Evolutionary conservation across 37 sponge, comb jelly and placozoan genomes (phyloP), one percentile per base, ranked within the genome.

Genomic region (Cladorhizidae sp.): DNA sequence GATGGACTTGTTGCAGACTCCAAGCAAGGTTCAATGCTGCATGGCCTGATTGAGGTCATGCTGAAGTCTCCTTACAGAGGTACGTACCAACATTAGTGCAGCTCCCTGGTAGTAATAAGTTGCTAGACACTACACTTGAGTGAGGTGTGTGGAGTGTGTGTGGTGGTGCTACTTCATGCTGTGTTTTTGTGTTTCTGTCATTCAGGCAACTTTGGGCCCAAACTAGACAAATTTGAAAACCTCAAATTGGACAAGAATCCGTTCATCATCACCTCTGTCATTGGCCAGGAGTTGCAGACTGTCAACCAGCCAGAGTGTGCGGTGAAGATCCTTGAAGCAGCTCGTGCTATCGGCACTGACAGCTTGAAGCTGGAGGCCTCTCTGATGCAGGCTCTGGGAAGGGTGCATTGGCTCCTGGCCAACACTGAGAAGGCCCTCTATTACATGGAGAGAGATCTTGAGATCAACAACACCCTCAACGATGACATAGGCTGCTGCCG

Each of bases 231-330:
- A 43, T 94, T 96, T 69, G 72, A 88, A 67, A 83, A 56, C 26
- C 78, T 93, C 40, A 88, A 93, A 51, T 62, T 96, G 72, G 88
- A 91, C 79, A 77, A 83, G 56, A 96, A 87, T 57, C 85, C 95
- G 6, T 97, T 97, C 85, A 92, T 97, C 41, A 89, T 97, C 56
- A 75, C 80, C 22, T 92, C 93, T 0, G 81, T 92, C 55, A 80
- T 97, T 21, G 95, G 98, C 2, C 98, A 97, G 77, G 94, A 97
- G 79, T 73, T 97, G 57, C 78, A 89, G 73, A 74, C 87, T 18
- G 89, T 77, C n/a, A 73, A 81, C 26, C 56, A 59, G 15, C 45
- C 40, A 0, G 68, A 80, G 39, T 49, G 75, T 71, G 94, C 99
- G 8, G 72, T 98, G n/a, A 72, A 64, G 37, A 88, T 98, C 14